Conservation (phyloP, 1,140 invertebrate genomes). For the Drosophila willistoni region DNA sequence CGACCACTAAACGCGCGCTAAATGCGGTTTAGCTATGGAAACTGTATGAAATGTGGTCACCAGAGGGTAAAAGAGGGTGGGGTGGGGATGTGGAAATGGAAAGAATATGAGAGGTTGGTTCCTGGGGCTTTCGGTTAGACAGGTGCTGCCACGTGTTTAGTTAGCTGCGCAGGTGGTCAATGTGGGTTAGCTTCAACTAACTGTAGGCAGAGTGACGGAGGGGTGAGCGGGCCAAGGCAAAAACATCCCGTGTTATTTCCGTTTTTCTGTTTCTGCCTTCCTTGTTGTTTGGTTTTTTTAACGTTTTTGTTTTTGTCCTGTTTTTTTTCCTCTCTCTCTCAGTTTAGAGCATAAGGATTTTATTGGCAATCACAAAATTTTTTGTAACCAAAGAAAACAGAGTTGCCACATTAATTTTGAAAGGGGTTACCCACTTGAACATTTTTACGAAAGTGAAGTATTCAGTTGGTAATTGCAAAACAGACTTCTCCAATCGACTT, state of each 20-base stretch:
- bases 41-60: conserved; percentile 73
- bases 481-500: background rate
- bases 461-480: too few species aligned
- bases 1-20: conserved; percentile 79
- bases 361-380: conserved; percentile 5
- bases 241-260: conserved; percentile 35
- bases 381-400: background rate
- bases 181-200: conserved; percentile 23
- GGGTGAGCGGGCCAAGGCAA: conserved; percentile 6
- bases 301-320: background rate
- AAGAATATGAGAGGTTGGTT: background rate
- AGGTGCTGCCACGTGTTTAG: conserved; percentile 67
- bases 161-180: conserved; percentile 67
- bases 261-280: conserved; percentile 34
- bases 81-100: background rate
- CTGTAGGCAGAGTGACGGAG: too few species aligned
- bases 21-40: conserved; percentile 76
- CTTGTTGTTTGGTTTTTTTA: conserved; percentile 41
- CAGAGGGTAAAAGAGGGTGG: background rate
- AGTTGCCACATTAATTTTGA: background rate
- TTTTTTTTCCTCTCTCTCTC: background rate
- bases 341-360: conserved; percentile 7
- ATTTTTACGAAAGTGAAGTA: too few species aligned
- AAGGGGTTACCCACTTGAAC: too few species aligned
- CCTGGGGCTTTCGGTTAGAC: conserved; percentile 47